Evolutionary conservation across 2,888 invertebrate genomes (phyloP), one percentile per base, ranked within the genome.

Genomic region (Microplitis manilae): DNA sequence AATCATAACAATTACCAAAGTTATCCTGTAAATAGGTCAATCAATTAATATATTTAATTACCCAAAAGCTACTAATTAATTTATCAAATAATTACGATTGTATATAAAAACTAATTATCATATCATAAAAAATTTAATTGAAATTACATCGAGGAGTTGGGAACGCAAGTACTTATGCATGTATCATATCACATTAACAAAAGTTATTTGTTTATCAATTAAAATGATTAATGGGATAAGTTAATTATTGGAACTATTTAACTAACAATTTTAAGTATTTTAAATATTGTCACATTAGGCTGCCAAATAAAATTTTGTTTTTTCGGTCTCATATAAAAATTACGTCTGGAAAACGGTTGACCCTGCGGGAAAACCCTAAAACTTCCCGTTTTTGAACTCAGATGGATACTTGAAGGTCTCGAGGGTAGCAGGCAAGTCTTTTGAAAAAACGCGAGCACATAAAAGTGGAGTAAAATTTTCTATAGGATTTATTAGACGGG

Each of bases 91-190:
- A 8, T 50, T 50, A 50, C 13, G 6, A 13, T 9, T 50, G 50
- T 50, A 50, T 50, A 50, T 50, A 50, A 50, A 62, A 62, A 62
- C 5, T 62, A 6, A 62, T 62, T 62, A 62, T 59, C 9, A 8
- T 13, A 17, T 62, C n/a, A 62, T 62, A 9, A 68, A 39, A 39
- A 15, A 41, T 68, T 40, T 50, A 40, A 9, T 20, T 4, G 1
- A 65, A 73, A 65, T 73, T 40, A 64, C 20, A 50, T 20, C 73
- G 81, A 81, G 83, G 87, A 89, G 88, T 88, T 87, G 88, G 86
- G 86, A 86, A 87, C 87, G 86, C 82, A 84, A 86, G 86, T 85
- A 85, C 81, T 83, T 85, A 85, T 79, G 83, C 82, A 81, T 82
- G 78, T 82, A 17, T 38, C 13, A 61, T 39, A 41, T 64, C 83